A percentile compares a stretch with the other conserved stretches of the same genome.
These are phyloP conservation scores for Capra hircus DNA, from an alignment of 2,113 vertebrate genomes.

Conservation along the genomic window DNA sequence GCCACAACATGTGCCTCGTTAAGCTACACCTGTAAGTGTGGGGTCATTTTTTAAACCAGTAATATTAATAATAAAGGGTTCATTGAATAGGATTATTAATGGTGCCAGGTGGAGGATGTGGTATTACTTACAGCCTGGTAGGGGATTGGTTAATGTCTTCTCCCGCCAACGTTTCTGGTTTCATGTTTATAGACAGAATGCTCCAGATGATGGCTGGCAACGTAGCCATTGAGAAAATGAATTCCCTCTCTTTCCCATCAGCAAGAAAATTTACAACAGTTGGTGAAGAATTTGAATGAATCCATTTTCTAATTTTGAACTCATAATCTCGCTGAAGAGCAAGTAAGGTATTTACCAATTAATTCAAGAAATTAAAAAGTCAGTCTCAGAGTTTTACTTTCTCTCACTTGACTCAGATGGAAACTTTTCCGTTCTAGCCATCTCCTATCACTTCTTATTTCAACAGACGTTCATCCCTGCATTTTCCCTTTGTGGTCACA, in stretches of 20 bases:
- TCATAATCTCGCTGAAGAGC: slow-evolving; percentile 26
- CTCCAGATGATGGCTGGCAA: slow-evolving; percentile 49
- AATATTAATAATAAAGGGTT: slow-evolving; percentile 75
- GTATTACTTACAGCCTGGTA: slow-evolving; percentile 72
- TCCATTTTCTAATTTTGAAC: slow-evolving; percentile 60
- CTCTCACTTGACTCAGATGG: not conserved
- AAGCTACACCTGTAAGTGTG: slow-evolving; percentile 77
- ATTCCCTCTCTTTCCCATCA: slow-evolving; percentile 47
- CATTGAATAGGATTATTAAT: slow-evolving; percentile 69
- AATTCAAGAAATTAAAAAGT: slow-evolving; percentile 53
- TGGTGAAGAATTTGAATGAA: slow-evolving; percentile 61
- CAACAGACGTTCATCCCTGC: not conserved
- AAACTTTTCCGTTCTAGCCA: not conserved
- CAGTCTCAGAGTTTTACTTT: slow-evolving; percentile 12
- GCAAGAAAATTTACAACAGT: slow-evolving; percentile 61
- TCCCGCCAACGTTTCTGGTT: slow-evolving; percentile 56
- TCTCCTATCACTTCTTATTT: slow-evolving; percentile 32
- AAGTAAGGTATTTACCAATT: slow-evolving; percentile 55
- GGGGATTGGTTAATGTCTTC: slow-evolving; percentile 70
- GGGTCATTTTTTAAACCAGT: slow-evolving; percentile 71
- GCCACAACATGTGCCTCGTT: slow-evolving; percentile 77
- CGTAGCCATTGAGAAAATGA: slow-evolving; percentile 32
- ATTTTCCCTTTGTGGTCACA: slow-evolving; percentile 53
- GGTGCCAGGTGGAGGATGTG: slow-evolving; percentile 75
- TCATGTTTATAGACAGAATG: slow-evolving; percentile 65